phyloP scores from a whole-genome alignment of 1,140 invertebrate genomes.

The Drosophila insularis region DNA sequence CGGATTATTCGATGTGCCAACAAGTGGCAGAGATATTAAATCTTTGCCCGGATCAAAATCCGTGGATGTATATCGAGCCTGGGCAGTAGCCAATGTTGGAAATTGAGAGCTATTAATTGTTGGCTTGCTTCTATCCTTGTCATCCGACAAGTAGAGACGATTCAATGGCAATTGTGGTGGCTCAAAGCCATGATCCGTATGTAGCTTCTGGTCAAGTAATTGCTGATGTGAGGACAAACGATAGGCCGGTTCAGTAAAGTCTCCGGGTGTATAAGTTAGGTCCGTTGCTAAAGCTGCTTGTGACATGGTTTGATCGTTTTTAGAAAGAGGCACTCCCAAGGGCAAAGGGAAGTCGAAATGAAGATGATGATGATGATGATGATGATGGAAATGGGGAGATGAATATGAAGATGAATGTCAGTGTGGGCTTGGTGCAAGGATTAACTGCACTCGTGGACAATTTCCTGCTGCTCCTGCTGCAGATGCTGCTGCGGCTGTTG shows the following conservation, averaged over 20 bases:
- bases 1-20: conserved; percentile 4
- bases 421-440: neutral
- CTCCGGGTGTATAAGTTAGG: conserved; percentile 84
- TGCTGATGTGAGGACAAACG: conserved; percentile 83
- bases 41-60: conserved; percentile 57
- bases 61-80: conserved; percentile 47
- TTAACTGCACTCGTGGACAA: neutral
- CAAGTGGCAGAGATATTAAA: conserved; percentile 47
- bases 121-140: conserved; percentile 15
- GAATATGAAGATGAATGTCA: too few species aligned
- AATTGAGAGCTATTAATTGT: conserved; percentile 33
- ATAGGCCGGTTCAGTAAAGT: conserved; percentile 84
- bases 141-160: conserved; percentile 51
- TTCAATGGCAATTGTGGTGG: conserved; percentile 41
- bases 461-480: too few species aligned
- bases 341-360: conserved; percentile 21
- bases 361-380: neutral
- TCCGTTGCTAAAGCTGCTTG: conserved; percentile 60
- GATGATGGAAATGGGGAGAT: neutral
- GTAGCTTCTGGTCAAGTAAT: conserved; percentile 81
- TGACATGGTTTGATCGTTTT: conserved; percentile 48
- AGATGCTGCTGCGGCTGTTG: neutral
- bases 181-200: conserved; percentile 14
- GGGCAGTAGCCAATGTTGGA: conserved; percentile 59
- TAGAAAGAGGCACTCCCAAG: neutral